Evolutionary conservation across 2,113 vertebrate genomes (phyloP).

Genomic region (Petaurus breviceps): DNA sequence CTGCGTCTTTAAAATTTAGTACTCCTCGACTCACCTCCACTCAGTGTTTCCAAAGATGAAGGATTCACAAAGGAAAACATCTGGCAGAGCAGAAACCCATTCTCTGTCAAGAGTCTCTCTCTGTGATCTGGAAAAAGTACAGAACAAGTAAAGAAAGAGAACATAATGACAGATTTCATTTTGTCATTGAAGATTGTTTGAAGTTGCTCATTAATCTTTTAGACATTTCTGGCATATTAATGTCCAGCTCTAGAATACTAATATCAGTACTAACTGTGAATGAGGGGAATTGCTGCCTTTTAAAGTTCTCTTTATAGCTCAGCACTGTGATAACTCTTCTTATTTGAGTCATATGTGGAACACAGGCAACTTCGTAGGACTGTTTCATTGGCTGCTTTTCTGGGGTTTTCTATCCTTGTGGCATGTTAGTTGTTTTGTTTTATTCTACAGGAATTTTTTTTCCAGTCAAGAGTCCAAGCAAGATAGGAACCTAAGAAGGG

Average conservation of each 20-base stretch:
- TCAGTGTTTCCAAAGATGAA: conserved; percentile 2
- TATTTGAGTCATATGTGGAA: neutral
- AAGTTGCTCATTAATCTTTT: conserved; percentile 70
- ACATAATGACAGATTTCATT: conserved; percentile 44
- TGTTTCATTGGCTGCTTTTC: conserved; percentile 48
- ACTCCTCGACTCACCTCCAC: conserved; percentile 5
- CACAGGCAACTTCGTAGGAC: neutral
- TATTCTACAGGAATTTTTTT: neutral
- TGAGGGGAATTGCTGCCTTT: conserved; percentile 15
- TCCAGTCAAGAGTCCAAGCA: neutral
- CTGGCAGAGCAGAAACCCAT: neutral
- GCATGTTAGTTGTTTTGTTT: conserved; percentile 2
- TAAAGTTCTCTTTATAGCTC: neutral
- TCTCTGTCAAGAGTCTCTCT: conserved; percentile 16
- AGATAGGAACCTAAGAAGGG: conserved; percentile 6
- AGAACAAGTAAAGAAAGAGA: conserved; percentile 1
- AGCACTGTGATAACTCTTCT: conserved; percentile 30
- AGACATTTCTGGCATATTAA: conserved; percentile 41
- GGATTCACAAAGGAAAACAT: neutral
- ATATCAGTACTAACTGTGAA: neutral
- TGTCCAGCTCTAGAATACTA: conserved; percentile 55
- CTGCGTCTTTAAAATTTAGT: neutral
- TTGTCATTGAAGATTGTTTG: conserved; percentile 52
- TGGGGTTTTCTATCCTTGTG: neutral
- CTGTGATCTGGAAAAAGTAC: neutral